phyloP scores from a whole-genome alignment of 2,888 invertebrate species.

The Dryocosmus kuriphilus region DNA sequence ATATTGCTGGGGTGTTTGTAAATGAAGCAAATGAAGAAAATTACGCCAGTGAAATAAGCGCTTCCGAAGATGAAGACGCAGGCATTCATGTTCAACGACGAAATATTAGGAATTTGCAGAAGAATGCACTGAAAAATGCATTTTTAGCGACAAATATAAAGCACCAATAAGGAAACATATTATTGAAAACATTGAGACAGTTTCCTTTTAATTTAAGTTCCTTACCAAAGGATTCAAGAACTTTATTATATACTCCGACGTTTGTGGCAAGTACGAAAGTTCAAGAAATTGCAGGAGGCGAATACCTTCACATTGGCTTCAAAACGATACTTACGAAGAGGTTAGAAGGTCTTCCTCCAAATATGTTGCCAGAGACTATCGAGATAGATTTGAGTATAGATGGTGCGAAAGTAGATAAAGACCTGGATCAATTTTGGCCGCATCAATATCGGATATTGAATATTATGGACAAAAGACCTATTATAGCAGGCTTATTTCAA shows the following conservation, averaged over 20 bases:
- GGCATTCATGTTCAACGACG: not conserved
- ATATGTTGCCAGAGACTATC: not conserved
- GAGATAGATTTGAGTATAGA: not conserved
- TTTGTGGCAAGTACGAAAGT: too few species aligned
- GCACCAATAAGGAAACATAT: slow-evolving; percentile 29
- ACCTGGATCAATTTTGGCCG: too few species aligned
- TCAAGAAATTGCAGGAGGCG: too few species aligned
- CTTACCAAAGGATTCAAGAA: slow-evolving; percentile 44
- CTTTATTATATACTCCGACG: slow-evolving; percentile 39
- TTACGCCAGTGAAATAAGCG: not conserved
- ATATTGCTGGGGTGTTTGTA: too few species aligned
- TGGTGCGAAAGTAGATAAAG: too few species aligned
- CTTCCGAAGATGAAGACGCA: not conserved
- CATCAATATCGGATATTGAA: too few species aligned
- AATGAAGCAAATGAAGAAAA: too few species aligned
- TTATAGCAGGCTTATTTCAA: slow-evolving; percentile 44
- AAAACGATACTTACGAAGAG: slow-evolving; percentile 24
- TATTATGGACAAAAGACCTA: too few species aligned
- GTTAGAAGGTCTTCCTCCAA: not conserved
- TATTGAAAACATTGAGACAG: slow-evolving; percentile 35
- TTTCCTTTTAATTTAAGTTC: too few species aligned
- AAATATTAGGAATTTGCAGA: too few species aligned
- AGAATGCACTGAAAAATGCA: too few species aligned
- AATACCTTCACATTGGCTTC: too few species aligned
- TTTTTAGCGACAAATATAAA: not conserved